Evolutionary conservation across 2,797 vertebrate species (phyloP).

Genomic region (Sebastiscus albofasciatus): DNA sequence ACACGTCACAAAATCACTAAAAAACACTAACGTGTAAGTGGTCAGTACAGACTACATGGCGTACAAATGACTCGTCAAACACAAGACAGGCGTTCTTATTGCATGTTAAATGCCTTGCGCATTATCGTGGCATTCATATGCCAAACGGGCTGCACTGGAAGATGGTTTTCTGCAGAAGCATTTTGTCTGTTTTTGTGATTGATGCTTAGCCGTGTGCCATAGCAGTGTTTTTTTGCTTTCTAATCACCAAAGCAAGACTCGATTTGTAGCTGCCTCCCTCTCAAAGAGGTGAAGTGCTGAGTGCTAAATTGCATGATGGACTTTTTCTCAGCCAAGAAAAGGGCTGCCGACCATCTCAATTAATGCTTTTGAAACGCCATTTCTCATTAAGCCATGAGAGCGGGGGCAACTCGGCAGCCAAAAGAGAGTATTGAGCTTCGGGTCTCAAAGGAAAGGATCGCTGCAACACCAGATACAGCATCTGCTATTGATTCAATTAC

Average conservation of each 20-base stretch:
- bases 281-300: conserved; percentile 52
- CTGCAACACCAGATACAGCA: conserved; percentile 53
- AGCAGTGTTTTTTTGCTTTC: conserved; percentile 1
- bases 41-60: too few relatives aligned
- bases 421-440: conserved; percentile 51
- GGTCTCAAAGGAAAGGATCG: conserved; percentile 57
- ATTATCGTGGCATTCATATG: too few relatives aligned
- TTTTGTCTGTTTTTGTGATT: conserved; percentile 14
- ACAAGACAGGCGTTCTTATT: too few relatives aligned
- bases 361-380: conserved; percentile 80
- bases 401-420: conserved; percentile 47
- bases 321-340: conserved; percentile 59
- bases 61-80: too few relatives aligned
- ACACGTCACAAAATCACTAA: too few relatives aligned
- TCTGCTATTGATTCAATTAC: conserved; percentile 67
- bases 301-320: conserved; percentile 60
- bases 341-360: conserved; percentile 67
- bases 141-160: neutral
- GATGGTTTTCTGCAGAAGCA: neutral
- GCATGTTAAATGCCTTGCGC: too few relatives aligned
- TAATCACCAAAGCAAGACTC: conserved; percentile 55
- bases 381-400: conserved; percentile 74
- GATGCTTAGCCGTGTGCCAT: neutral
- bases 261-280: conserved; percentile 50
- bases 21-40: too few relatives aligned